Base-by-base conservation (phyloP, 2,797 vertebrate genomes). In the Alauda arvensis region DNA sequence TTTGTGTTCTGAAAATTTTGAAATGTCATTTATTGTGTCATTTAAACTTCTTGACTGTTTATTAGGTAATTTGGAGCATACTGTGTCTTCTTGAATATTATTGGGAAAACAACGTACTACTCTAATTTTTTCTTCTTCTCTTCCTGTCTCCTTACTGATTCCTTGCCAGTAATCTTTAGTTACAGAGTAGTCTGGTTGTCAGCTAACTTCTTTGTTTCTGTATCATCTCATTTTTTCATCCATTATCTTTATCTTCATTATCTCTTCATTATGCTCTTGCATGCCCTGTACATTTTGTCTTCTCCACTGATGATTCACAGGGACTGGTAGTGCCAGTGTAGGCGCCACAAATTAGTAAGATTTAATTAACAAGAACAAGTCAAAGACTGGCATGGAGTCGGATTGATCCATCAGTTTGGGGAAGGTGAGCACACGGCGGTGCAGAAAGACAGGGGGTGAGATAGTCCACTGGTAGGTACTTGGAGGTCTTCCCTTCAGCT, bases 81-180 rank as follows among this genome's bases (percentile, higher is more conserved):
- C 28, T 28, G 0, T 67, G 14, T n/a, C 17, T 25, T 48, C 33
- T 42, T 34, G 18, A 43, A 9, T 59, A 7, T 45, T 79, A 10
- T 2, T 24, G 2, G 19, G n/a, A 18, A 55, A 60, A 6, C 12
- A 37, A 53, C 10, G 2, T 1, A 1, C 8, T 28, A 19, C 29
- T 67, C 19, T 1, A 25, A 34, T 65, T 71, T 63, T 76, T 33
- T 4, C 14, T 8, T 52, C 9, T 63, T 56, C 28, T 20, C 5
- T 5, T 0, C 37, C 43, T 25, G 7, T 51, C 9, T 42, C 23
- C 10, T 76, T 53, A 18, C 9, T 11, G n/a, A 24, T 48, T 52
- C 24, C 12, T 67, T 82, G 17, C 37, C 18, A 49, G 5, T 29
- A 19, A 43, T 49, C 19, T 67, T 60, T 21, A 46, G 14, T 61